A percentile compares a stretch with the other conserved stretches of the same genome.
Conservation (phyloP, 2,113 vertebrate species). For the Hypocryptadius cinnamomeus region DNA sequence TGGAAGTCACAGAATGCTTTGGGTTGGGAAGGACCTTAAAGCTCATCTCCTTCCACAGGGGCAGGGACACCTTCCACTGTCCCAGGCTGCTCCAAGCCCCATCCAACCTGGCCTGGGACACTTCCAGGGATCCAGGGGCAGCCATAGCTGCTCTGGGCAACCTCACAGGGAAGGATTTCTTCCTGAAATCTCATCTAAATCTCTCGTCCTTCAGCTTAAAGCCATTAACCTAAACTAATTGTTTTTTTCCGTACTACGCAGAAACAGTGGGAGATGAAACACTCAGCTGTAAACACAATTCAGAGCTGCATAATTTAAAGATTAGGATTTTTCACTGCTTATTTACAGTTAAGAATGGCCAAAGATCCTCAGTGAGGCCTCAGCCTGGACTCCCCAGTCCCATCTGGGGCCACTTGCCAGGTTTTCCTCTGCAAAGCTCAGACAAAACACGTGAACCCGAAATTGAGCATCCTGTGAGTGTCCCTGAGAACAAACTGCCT, state of each 20-base stretch:
- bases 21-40: background rate
- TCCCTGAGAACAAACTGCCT: background rate
- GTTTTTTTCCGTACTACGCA: background rate
- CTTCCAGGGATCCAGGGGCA: background rate
- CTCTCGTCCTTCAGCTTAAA: background rate
- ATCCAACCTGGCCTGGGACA: background rate
- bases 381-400: background rate
- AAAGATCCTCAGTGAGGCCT: background rate
- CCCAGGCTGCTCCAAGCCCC: background rate
- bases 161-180: background rate
- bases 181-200: background rate
- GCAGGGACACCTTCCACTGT: background rate
- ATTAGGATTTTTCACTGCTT: background rate
- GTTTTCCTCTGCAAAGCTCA: background rate
- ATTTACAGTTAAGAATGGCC: background rate
- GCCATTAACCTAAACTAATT: background rate
- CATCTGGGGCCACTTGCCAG: background rate
- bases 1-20: background rate
- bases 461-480: fast-evolving
- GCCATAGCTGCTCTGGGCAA: background rate
- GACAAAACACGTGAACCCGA: background rate
- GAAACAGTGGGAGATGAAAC: background rate
- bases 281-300: fast-evolving
- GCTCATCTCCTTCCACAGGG: background rate
- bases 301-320: background rate